Conservation (phyloP, 2,888 invertebrate species). For the Bhutanitis thaidina region DNA sequence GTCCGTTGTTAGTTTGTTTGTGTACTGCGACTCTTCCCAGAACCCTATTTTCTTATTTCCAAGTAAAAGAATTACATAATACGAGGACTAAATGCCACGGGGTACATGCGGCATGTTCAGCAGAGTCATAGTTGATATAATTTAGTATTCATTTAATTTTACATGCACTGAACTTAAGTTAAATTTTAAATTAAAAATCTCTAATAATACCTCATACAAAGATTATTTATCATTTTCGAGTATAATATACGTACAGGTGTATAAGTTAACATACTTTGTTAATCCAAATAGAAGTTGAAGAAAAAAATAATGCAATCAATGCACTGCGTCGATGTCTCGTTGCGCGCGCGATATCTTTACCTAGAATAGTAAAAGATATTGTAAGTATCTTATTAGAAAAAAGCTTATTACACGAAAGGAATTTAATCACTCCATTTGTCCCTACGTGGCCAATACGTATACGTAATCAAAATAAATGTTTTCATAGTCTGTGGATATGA, state of each 20-base stretch:
- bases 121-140: neutral
- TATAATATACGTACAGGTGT: neutral
- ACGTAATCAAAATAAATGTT: no score
- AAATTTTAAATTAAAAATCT: neutral
- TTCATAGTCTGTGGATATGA: no score
- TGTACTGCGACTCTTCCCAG: neutral
- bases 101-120: neutral
- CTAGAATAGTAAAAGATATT: slow-evolving; percentile 38
- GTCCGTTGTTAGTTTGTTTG: neutral
- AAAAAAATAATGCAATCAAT: slow-evolving; percentile 45
- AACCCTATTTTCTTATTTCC: neutral
- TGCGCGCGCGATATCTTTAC: slow-evolving; percentile 97
- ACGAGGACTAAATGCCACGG: neutral
- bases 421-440: no score
- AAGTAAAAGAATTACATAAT: slow-evolving; percentile 3
- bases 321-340: slow-evolving; percentile 92
- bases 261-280: neutral
- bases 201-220: slow-evolving; percentile 5
- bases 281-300: neutral
- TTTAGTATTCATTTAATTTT: neutral
- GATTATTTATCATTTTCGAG: neutral
- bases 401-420: no score
- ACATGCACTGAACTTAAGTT: neutral
- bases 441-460: no score
- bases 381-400: no score